These are phyloP conservation scores for Pterocles orientalis DNA, from an alignment of 2,113 vertebrate genomes.

Conservation along the genomic window DNA sequence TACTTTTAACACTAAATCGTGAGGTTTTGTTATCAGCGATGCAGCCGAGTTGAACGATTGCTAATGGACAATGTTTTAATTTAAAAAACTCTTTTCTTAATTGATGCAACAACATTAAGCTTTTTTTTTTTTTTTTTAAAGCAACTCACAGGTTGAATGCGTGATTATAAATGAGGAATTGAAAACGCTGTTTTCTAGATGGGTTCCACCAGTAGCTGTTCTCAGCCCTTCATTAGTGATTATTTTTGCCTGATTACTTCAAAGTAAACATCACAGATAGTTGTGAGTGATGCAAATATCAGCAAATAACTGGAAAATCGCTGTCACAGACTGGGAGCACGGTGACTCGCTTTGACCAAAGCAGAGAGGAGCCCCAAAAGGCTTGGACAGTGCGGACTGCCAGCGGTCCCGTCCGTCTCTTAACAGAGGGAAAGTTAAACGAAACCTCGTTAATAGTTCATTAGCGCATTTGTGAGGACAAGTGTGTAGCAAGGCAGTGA, in stretches of 20 bases:
- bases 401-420: rapidly evolving
- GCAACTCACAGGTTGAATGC: not conserved
- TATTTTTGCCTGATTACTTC: not conserved
- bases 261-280: not conserved
- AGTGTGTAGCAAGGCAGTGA: not conserved
- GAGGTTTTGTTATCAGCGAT: not conserved
- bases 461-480: not conserved
- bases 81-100: not conserved
- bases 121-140: rapidly evolving
- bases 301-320: not conserved
- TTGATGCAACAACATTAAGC: not conserved
- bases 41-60: not conserved
- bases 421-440: not conserved
- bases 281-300: not conserved
- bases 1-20: not conserved
- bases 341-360: rapidly evolving
- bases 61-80: not conserved
- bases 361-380: not conserved
- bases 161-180: not conserved
- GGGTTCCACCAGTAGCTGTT: not conserved
- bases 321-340: not conserved
- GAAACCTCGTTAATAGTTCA: not conserved
- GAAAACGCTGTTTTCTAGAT: not conserved
- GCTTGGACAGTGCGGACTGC: not conserved
- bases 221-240: not conserved